Base-by-base conservation (phyloP, 2,888 invertebrate species). In the Elaeidobius kamerunicus region DNA sequence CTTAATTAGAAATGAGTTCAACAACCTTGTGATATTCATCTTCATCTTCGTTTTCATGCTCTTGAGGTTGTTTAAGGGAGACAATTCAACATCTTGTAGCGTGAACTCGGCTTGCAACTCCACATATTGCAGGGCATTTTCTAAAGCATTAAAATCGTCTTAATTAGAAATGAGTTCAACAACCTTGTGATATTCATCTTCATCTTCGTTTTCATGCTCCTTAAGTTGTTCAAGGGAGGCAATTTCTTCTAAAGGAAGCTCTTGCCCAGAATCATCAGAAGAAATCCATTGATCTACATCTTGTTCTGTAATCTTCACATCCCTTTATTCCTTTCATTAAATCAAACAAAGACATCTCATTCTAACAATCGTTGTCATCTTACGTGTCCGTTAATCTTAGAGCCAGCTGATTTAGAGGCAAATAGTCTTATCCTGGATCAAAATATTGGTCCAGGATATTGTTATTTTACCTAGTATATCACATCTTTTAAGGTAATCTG, bases 331-430 rank as follows among this genome's bases (percentile, higher is more conserved):
- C 6, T 34, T 34, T 34, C 34, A 34, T 34, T 34, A 34, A 34
- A 34, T 34, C 34, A 34, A 34, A 34, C 34, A 34, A 34, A n/a
- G 34, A 7, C 34, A 34, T 34, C 34, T 34, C 34, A 34, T 34
- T n/a, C 34, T 34, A 4, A 34, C 34, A 23, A 23, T 23, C 23
- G 23, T 9, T 23, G 23, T 23, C 23, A 23, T 23, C 23, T 23
- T 23, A 9, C 23, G 23, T 9, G 23, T 34, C 34, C 34, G 6
- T 34, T 34, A 34, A 34, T 34, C n/a, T 34, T 34, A 34, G 6
- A 36, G 36, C 30, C 15, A 36, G 15, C 15, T 36, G 6, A 36
- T 36, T 36, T 36, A 36, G 11, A 5, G 36, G 36, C 36, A 36
- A 14, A 36, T 36, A 3, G 15, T 36, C 15, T 36, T 36, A n/a